These are phyloP conservation scores for Myotis pilosus DNA, from an alignment of 2,797 vertebrate genomes.

Conservation along the genomic window DNA sequence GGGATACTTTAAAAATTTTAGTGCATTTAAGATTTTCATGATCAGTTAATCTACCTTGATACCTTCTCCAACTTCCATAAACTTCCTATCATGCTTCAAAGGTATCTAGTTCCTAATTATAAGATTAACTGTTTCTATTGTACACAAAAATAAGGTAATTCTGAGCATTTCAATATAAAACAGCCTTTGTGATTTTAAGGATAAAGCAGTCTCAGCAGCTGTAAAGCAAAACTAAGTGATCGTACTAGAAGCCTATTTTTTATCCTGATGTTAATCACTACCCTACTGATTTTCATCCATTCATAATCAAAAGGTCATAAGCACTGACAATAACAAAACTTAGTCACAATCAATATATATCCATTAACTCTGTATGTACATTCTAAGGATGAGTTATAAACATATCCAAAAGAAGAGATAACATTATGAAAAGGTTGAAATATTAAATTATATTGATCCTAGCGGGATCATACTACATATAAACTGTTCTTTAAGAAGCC, in stretches of 20 bases:
- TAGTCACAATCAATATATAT: constrained; percentile 23
- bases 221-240: not conserved
- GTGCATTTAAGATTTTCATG: constrained; percentile 13
- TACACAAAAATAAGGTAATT: constrained; percentile 45
- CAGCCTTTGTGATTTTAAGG: not conserved
- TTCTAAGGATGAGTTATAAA: constrained; percentile 29
- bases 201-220: not conserved
- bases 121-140: not conserved
- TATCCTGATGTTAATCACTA: not conserved
- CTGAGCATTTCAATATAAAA: not conserved
- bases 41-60: not conserved
- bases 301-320: constrained; percentile 24
- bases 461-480: not conserved
- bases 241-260: not conserved
- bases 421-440: constrained; percentile 32
- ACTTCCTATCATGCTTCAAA: not conserved
- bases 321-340: constrained; percentile 34
- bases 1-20: constrained; percentile 31
- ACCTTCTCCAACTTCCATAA: not conserved
- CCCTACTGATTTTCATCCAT: constrained; percentile 6
- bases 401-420: not conserved
- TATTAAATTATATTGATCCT: constrained; percentile 32
- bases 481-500: constrained; percentile 16
- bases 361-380: constrained; percentile 22
- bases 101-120: not conserved